These are phyloP conservation scores for Epiblema foenella DNA, from an alignment of 2,888 invertebrate genomes.

Conservation along the genomic window DNA sequence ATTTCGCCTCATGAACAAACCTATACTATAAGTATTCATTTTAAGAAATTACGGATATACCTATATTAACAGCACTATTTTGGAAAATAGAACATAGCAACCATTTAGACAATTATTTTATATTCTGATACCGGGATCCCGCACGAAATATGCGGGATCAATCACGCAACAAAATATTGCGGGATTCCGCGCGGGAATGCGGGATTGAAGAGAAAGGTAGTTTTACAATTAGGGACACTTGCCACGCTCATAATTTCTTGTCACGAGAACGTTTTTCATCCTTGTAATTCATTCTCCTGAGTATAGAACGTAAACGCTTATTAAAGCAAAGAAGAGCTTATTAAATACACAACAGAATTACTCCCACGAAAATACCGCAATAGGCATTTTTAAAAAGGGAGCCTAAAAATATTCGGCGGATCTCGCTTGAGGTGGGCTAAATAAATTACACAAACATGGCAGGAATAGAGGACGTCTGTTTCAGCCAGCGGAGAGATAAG, in stretches of 20 bases:
- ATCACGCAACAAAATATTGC: too few relatives aligned
- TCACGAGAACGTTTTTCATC: too few relatives aligned
- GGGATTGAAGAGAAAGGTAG: too few relatives aligned
- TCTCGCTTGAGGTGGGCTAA: conserved; percentile 34
- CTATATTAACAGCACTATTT: neutral
- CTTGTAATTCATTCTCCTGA: neutral
- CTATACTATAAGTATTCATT: neutral
- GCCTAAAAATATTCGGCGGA: conserved; percentile 29
- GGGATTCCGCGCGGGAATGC: too few relatives aligned
- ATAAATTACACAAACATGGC: conserved; percentile 43
- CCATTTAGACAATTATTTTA: too few relatives aligned
- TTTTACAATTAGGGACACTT: too few relatives aligned
- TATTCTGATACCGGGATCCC: too few relatives aligned
- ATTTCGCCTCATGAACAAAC: neutral
- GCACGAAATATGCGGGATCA: too few relatives aligned
- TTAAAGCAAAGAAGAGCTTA: neutral
- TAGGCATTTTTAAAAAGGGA: conserved; percentile 30
- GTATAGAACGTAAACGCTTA: neutral
- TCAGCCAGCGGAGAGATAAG: conserved; percentile 29
- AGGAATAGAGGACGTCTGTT: conserved; percentile 35
- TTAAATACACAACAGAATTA: conserved; percentile 13
- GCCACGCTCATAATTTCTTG: too few relatives aligned
- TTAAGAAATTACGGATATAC: too few relatives aligned
- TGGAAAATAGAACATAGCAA: neutral
- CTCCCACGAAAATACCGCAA: conserved; percentile 12